These are phyloP conservation scores for Atta cephalotes DNA, from an alignment of 1,140 invertebrate genomes.

Conservation along the genomic window DNA sequence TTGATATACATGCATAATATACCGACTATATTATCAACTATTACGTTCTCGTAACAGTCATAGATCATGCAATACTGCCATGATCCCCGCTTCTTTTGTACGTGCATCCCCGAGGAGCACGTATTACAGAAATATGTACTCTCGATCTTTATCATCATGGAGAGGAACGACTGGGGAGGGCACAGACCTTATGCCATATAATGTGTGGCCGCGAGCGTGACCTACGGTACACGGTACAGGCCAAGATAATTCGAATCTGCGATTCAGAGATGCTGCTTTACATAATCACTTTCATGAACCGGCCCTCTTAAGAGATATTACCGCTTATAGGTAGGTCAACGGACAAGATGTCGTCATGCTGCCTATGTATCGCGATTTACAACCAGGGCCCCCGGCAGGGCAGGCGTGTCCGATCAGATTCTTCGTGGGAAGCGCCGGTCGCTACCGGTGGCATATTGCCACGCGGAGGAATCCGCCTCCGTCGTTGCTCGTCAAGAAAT, in stretches of 20 bases:
- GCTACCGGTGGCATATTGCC: slow-evolving; percentile 62
- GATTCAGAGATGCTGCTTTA: slow-evolving; percentile 66
- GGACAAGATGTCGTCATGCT: slow-evolving; percentile 52
- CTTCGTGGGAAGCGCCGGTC: slow-evolving; percentile 80
- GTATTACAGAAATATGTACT: slow-evolving; percentile 53
- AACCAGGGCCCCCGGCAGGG: slow-evolving; percentile 12
- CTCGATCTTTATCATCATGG: slow-evolving; percentile 43
- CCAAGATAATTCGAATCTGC: slow-evolving; percentile 14
- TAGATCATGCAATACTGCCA: slow-evolving; percentile 44
- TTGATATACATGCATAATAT: neutral
- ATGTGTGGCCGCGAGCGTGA: slow-evolving; percentile 53
- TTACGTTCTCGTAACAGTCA: slow-evolving; percentile 33
- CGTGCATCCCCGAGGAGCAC: slow-evolving; percentile 1
- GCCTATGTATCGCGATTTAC: slow-evolving; percentile 55
- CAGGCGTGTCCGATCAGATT: slow-evolving; percentile 80
- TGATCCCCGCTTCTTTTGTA: slow-evolving; percentile 15
- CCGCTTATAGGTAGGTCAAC: slow-evolving; percentile 55
- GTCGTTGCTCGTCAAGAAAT: slow-evolving; percentile 53
- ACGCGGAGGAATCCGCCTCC: slow-evolving; percentile 30
- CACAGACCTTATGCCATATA: slow-evolving; percentile 1
- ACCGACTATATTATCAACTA: slow-evolving; percentile 11
- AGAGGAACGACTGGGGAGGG: neutral
- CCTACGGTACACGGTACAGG: slow-evolving; percentile 14
- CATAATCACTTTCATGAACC: slow-evolving; percentile 71
- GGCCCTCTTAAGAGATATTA: slow-evolving; percentile 33